These are phyloP conservation scores for Plestiodon gilberti DNA, from an alignment of 2,113 vertebrate genomes.

Conservation along the genomic window DNA sequence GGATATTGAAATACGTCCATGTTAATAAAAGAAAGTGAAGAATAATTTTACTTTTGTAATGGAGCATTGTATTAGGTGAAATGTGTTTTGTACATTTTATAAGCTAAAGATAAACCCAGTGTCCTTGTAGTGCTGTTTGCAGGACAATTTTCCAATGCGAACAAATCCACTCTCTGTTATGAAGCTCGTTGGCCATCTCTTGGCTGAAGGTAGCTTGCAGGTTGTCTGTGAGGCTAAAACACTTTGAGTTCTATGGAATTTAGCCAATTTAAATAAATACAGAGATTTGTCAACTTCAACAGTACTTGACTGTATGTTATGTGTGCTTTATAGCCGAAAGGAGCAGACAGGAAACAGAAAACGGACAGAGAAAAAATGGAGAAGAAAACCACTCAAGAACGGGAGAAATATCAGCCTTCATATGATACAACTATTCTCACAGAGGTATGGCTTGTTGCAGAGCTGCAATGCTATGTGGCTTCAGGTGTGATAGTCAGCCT, in stretches of 20 bases:
- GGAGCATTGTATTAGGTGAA: not conserved
- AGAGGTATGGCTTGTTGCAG: constrained; percentile 78
- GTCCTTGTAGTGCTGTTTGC: not conserved
- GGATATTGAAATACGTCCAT: not conserved
- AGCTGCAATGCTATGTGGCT: not conserved
- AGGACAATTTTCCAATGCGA: too few relatives aligned
- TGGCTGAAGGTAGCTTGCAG: not conserved
- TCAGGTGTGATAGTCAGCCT: not conserved
- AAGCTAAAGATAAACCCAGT: not conserved
- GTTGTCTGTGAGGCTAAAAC: not conserved
- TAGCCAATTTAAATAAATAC: not conserved
- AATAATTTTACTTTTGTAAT: not conserved
- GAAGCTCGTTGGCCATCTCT: not conserved
- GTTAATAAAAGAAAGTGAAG: too few relatives aligned
- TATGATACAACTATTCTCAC: constrained; percentile 90
- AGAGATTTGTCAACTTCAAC: constrained; percentile 4
- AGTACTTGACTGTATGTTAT: constrained; percentile 57
- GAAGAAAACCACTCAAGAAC: constrained; percentile 87
- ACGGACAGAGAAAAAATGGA: constrained; percentile 94
- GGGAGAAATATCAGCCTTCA: constrained; percentile 92
- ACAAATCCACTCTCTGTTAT: not conserved
- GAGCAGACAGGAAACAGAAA: constrained; percentile 95
- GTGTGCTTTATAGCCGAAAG: constrained; percentile 86
- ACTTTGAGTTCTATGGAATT: not conserved
- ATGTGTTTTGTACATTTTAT: not conserved